Evolutionary conservation across 2,113 vertebrate species (phyloP).

Genomic region (Leucosticte australis): DNA sequence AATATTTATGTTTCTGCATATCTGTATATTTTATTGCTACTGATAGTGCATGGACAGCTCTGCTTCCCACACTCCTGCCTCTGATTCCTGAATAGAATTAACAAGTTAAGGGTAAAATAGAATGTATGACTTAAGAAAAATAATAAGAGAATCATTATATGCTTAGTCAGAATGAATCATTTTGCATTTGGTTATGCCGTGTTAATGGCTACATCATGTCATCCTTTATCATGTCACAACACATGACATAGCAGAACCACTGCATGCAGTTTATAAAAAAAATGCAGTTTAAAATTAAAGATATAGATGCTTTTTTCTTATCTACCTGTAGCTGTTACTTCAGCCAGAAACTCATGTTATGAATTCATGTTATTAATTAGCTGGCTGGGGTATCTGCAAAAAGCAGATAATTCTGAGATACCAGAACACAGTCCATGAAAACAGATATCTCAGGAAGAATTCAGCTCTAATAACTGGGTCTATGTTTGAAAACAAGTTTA

Average conservation of each 20-base stretch:
- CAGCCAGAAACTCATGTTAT: neutral
- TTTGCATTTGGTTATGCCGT: neutral
- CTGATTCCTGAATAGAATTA: neutral
- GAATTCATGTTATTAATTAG: constrained; percentile 51
- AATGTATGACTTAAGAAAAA: neutral
- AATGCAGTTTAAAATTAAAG: neutral
- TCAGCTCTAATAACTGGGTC: neutral
- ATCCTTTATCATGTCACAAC: constrained; percentile 33
- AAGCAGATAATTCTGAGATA: constrained; percentile 57
- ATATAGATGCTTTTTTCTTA: neutral
- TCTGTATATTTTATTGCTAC: neutral
- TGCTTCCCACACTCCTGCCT: neutral
- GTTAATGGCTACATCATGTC: neutral
- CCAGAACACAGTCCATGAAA: neutral
- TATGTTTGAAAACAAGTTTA: neutral
- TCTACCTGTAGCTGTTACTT: neutral
- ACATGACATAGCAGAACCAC: neutral
- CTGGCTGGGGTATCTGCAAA: constrained; percentile 37
- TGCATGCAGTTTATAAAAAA: neutral
- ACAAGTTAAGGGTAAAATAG: neutral
- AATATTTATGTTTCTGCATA: neutral
- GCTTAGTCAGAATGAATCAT: constrained; percentile 18
- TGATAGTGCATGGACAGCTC: neutral
- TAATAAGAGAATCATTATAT: neutral
- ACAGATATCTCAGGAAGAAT: neutral